phyloP scores from a whole-genome alignment of 2,888 invertebrate species.

The Escarpia spicata region DNA sequence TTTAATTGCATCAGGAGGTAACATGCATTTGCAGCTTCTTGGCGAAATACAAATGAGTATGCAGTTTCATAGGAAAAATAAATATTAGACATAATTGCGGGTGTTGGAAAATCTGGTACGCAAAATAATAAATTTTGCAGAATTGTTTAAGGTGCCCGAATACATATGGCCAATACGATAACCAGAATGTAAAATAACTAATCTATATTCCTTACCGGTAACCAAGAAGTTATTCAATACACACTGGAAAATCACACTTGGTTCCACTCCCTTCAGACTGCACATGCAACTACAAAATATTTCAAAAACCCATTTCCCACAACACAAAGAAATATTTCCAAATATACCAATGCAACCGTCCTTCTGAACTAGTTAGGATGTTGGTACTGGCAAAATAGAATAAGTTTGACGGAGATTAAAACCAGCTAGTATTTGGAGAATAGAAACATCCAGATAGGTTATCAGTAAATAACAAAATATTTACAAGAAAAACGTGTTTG shows the following conservation, averaged over 20 bases:
- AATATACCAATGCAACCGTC: neutral
- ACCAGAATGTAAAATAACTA: neutral
- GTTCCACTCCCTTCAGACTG: neutral
- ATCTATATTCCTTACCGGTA: neutral
- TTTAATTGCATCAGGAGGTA: neutral
- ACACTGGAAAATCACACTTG: neutral
- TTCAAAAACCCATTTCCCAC: neutral
- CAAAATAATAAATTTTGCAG: neutral
- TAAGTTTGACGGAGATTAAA: neutral
- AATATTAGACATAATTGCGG: neutral
- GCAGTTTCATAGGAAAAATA: neutral
- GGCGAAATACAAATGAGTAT: neutral
- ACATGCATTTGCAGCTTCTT: neutral
- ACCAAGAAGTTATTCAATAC: neutral
- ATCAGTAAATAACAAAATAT: too few species aligned
- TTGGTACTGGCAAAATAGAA: neutral
- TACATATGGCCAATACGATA: neutral
- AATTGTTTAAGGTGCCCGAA: neutral
- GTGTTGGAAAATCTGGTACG: neutral
- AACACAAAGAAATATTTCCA: neutral
- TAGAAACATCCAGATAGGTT: too few species aligned
- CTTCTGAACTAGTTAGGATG: neutral
- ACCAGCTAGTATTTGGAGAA: too few species aligned
- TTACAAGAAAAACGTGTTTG: too few species aligned
- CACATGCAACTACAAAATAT: neutral